Conservation (phyloP, 2,888 invertebrate genomes). For the Coelopa pilipes region DNA sequence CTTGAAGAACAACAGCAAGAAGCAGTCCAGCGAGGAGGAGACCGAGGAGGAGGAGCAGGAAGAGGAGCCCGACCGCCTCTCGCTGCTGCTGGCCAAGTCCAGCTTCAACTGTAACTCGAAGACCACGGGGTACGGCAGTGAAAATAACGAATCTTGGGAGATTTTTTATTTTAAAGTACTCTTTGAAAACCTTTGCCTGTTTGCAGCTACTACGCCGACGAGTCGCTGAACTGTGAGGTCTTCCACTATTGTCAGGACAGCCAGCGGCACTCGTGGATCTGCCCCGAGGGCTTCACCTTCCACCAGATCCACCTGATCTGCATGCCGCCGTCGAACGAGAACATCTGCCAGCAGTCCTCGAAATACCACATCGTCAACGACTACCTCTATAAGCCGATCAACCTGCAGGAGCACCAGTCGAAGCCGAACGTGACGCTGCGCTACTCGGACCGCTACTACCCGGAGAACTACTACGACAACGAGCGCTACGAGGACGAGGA, state of each 20-base stretch:
- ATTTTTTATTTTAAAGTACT: neutral
- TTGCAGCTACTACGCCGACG: slow-evolving; percentile 84
- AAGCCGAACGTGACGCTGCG: slow-evolving; percentile 83
- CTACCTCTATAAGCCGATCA: slow-evolving; percentile 88
- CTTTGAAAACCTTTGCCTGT: neutral
- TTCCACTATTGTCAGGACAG: slow-evolving; percentile 94
- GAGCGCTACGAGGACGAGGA: slow-evolving; percentile 66
- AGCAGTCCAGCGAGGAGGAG: slow-evolving; percentile 69
- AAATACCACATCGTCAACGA: slow-evolving; percentile 94
- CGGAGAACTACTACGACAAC: slow-evolving; percentile 80
- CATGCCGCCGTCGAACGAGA: slow-evolving; percentile 90
- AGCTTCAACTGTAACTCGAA: slow-evolving; percentile 84
- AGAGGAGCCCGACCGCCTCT: slow-evolving; percentile 87
- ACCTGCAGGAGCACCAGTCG: slow-evolving; percentile 82
- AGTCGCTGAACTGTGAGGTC: slow-evolving; percentile 87
- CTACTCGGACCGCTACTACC: slow-evolving; percentile 87
- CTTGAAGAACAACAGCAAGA: slow-evolving; percentile 52
- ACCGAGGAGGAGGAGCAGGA: slow-evolving; percentile 81
- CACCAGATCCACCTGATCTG: slow-evolving; percentile 89
- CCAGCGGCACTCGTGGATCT: slow-evolving; percentile 91
- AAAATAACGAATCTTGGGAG: neutral
- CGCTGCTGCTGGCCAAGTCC: slow-evolving; percentile 81
- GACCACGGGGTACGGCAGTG: slow-evolving; percentile 74
- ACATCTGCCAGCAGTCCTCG: slow-evolving; percentile 88
- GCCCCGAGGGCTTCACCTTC: slow-evolving; percentile 83